Evolutionary conservation across 53 echinoderm and acorn worm species (phyloP), one percentile per base, ranked within the genome.

Genomic region (Henricia sp.): DNA sequence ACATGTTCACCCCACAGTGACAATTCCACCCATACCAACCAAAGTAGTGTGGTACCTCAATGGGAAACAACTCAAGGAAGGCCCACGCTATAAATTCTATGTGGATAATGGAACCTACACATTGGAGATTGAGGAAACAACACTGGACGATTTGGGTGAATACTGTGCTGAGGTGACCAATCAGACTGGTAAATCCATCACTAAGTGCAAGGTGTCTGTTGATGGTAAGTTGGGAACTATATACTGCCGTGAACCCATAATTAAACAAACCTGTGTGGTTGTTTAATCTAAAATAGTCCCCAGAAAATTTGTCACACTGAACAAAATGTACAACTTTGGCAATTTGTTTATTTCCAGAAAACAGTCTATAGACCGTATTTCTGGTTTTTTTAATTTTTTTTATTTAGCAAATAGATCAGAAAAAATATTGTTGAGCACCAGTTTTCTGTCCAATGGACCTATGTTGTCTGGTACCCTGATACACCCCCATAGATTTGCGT

Each of bases 41-140:
- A 90, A 92, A 74, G 94, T 97, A 28, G 83, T 83, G 12, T 97
- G 99, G 99, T 94, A 82, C 74, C 90, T 80, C 33, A 84, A 90
- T 32, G 90, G 90, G 32, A 82, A 65, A 23, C 74, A 65, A n/a
- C 52, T 97, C 77, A 88, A 75, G 42, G 90, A 94, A 32, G 85
- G 88, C 12, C 85, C 90, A 10, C 94, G 89, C 85, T 91, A 92
- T 83, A 84, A 90, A 73, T 82, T 91, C 74, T 84, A 89, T 42
- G 90, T 82, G 20, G 95, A 94, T 32, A 90, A 90, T 50, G 94
- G 94, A 34, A 83, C 91, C 72, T 91, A 88, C 90, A 90, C 92
- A 28, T 39, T 95, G 64, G 95, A 95, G 91, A 92, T 99, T 27
- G 90, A 95, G 54, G 99, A 95, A 32, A 99, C 99, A 0, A 86